Conservation (phyloP, 2,113 vertebrate species). For the Delphinapterus leucas region DNA sequence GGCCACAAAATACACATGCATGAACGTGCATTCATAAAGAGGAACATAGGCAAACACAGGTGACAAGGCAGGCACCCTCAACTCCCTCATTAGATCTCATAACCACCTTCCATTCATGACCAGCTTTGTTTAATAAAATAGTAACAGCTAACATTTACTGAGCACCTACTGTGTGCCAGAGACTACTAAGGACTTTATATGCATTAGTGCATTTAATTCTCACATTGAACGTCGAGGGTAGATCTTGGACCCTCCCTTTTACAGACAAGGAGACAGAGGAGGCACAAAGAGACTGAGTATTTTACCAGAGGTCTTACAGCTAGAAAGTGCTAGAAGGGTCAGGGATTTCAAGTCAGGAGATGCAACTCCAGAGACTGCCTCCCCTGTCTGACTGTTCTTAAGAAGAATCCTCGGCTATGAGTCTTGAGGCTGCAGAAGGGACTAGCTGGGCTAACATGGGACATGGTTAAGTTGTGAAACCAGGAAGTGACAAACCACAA, state of each 20-base stretch:
- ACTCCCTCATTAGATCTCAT: neutral
- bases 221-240: neutral
- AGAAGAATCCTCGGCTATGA: neutral
- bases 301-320: neutral
- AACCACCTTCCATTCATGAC: neutral
- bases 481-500: slow-evolving; percentile 13
- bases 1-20: neutral
- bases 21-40: neutral
- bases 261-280: neutral
- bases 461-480: slow-evolving; percentile 17
- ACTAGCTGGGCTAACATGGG: neutral
- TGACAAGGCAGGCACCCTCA: neutral
- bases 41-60: neutral
- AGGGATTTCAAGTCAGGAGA: neutral
- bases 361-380: neutral
- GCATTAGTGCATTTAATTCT: neutral
- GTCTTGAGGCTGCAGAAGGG: neutral
- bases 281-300: neutral
- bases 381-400: neutral
- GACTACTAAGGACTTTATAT: neutral
- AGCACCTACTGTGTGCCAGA: slow-evolving; percentile 4
- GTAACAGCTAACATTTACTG: neutral
- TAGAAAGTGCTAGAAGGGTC: neutral
- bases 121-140: neutral
- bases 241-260: neutral